Conservation (phyloP, 2,888 invertebrate genomes). For the Iphiclides podalirius region DNA sequence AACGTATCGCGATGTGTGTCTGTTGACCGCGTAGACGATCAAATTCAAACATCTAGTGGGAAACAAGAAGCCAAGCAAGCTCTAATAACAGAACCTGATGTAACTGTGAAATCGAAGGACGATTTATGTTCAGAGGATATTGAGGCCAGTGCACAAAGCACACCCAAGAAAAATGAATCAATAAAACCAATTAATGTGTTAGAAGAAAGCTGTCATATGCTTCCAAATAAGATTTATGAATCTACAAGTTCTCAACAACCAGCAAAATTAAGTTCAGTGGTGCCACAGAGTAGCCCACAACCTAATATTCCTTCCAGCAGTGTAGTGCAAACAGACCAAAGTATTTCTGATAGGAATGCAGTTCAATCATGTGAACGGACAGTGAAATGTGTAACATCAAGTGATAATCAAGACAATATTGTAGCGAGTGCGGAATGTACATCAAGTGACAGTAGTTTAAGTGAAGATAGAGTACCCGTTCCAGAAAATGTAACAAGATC, state of each 20-base stretch:
- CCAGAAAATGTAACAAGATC: slow-evolving; percentile 51
- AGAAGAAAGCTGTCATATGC: slow-evolving; percentile 41
- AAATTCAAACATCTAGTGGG: slow-evolving; percentile 25
- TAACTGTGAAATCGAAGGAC: slow-evolving; percentile 43
- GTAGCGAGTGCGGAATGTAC: slow-evolving; percentile 74
- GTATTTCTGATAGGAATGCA: slow-evolving; percentile 47
- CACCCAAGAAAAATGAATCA: slow-evolving; percentile 31
- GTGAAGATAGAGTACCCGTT: slow-evolving; percentile 48
- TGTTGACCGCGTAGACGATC: slow-evolving; percentile 18
- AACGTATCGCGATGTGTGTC: slow-evolving; percentile 8
- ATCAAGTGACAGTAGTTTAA: slow-evolving; percentile 69
- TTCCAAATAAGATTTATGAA: slow-evolving; percentile 31
- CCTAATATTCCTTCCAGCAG: slow-evolving; percentile 55
- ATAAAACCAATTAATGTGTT: slow-evolving; percentile 32
- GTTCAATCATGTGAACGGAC: slow-evolving; percentile 55
- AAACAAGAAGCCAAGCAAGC: slow-evolving; percentile 27
- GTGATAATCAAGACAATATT: slow-evolving; percentile 67
- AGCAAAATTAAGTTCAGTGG: slow-evolving; percentile 30
- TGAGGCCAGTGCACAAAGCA: slow-evolving; percentile 30
- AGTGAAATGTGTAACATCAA: slow-evolving; percentile 67
- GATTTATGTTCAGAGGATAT: slow-evolving; percentile 28
- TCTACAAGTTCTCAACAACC: slow-evolving; percentile 27
- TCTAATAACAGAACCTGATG: slow-evolving; percentile 32
- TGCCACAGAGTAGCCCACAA: slow-evolving; percentile 27
- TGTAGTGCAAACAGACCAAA: slow-evolving; percentile 48